A percentile compares a stretch with the other conserved stretches of the same genome.
Evolutionary conservation across 30 jellyfish, hydroid and myxozoan genomes (phyloP).

Genomic region (Turritopsis rubra): DNA sequence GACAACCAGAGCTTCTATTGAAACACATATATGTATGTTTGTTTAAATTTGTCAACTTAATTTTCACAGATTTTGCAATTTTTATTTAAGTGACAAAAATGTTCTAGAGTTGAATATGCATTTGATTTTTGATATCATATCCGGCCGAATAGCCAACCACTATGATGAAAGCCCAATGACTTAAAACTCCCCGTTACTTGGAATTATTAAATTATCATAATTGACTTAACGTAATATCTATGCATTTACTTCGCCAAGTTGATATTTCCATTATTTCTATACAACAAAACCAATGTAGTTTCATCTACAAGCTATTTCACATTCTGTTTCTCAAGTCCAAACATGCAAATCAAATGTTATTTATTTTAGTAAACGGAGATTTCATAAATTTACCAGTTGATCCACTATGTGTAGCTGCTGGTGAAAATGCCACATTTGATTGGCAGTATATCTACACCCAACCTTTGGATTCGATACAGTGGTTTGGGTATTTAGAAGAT

Average conservation of each 20-base stretch:
- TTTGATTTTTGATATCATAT: too few species aligned
- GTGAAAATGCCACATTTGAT: background rate
- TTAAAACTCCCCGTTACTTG: too few species aligned
- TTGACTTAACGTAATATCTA: too few species aligned
- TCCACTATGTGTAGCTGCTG: conserved; percentile 5
- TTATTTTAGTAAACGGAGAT: conserved; percentile 6
- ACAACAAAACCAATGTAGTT: too few species aligned
- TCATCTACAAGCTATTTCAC: too few species aligned
- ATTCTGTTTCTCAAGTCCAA: background rate
- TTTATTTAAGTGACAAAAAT: too few species aligned
- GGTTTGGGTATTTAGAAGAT: conserved; percentile 4
- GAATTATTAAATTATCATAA: too few species aligned
- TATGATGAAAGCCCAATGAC: too few species aligned
- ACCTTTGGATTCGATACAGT: background rate
- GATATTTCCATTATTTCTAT: too few species aligned
- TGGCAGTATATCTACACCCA: conserved; percentile 26
- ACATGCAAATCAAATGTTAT: background rate
- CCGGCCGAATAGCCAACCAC: too few species aligned
- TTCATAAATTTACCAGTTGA: background rate
- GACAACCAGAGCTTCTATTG: background rate
- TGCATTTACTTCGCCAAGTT: too few species aligned
- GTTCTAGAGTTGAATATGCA: too few species aligned
- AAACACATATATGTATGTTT: background rate
- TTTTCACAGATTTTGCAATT: background rate
- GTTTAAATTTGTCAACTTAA: background rate